Evolutionary conservation across 2,888 invertebrate species (phyloP).

Genomic region (Pyrochroa serraticornis): DNA sequence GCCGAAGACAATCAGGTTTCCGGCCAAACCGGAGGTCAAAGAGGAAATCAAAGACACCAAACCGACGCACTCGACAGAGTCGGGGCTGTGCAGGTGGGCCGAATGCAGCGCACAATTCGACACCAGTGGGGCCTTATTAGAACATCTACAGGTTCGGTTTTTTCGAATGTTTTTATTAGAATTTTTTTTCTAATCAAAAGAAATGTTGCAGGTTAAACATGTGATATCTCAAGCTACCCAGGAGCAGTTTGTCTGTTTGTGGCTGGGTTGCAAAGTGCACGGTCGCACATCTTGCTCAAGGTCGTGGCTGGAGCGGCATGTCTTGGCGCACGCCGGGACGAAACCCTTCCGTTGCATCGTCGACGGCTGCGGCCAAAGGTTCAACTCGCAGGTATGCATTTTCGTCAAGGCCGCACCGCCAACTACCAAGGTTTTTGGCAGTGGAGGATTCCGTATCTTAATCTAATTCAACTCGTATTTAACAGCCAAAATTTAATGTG

Average conservation of each 20-base stretch:
- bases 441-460: background rate
- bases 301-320: constrained; percentile 92
- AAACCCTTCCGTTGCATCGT: constrained; percentile 96
- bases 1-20: constrained; percentile 83
- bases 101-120: constrained; percentile 81
- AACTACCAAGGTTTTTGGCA: background rate
- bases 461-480: too few species aligned
- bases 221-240: constrained; percentile 84
- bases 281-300: constrained; percentile 90
- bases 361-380: constrained; percentile 88
- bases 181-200: constrained; percentile 6
- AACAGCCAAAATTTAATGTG: too few species aligned
- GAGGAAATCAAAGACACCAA: constrained; percentile 47
- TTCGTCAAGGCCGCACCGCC: background rate
- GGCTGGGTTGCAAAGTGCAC: constrained; percentile 94
- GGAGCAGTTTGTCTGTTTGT: constrained; percentile 88
- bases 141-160: constrained; percentile 79
- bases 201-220: constrained; percentile 71
- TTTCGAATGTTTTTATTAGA: constrained; percentile 2
- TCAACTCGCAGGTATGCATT: constrained; percentile 79
- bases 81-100: constrained; percentile 76
- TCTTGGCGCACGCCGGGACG: constrained; percentile 86
- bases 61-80: constrained; percentile 51
- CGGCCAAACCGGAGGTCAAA: constrained; percentile 53
- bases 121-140: constrained; percentile 79